Conservation (phyloP, 1,140 invertebrate genomes). For the Camponotus pennsylvanicus region DNA sequence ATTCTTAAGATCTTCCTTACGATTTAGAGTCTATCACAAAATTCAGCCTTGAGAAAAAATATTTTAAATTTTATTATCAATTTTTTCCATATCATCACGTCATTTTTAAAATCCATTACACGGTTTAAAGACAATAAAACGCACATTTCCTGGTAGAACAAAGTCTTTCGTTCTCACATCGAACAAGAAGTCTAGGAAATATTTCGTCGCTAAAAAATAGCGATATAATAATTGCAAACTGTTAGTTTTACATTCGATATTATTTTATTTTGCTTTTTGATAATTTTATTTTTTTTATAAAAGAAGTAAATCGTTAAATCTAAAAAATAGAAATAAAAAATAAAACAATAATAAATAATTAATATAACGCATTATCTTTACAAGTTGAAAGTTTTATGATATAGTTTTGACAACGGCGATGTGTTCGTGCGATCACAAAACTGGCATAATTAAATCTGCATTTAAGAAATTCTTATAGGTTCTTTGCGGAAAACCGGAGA, state of each 20-base stretch:
- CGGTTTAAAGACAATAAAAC: constrained; percentile 25
- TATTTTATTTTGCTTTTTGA: constrained; percentile 1
- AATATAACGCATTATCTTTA: background rate
- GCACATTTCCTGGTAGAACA: background rate
- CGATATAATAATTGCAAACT: background rate
- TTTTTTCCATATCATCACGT: constrained; percentile 6
- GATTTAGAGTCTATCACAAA: background rate
- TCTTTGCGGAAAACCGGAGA: background rate
- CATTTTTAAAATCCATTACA: constrained; percentile 19
- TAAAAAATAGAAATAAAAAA: background rate
- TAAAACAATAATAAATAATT: background rate
- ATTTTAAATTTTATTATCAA: background rate
- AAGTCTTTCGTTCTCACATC: background rate
- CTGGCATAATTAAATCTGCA: constrained; percentile 54
- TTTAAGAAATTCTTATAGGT: background rate
- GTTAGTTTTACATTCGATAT: constrained; percentile 5
- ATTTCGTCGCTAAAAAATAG: constrained; percentile 9
- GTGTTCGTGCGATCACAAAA: background rate
- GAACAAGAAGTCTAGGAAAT: background rate
- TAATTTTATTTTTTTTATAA: background rate
- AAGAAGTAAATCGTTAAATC: background rate
- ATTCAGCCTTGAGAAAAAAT: constrained; percentile 1
- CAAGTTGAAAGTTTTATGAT: background rate
- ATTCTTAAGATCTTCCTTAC: constrained; percentile 4
- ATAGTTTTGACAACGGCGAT: background rate